Conservation (phyloP, 2,888 invertebrate species). For the Scaptodrosophila latifasciaeformis region DNA sequence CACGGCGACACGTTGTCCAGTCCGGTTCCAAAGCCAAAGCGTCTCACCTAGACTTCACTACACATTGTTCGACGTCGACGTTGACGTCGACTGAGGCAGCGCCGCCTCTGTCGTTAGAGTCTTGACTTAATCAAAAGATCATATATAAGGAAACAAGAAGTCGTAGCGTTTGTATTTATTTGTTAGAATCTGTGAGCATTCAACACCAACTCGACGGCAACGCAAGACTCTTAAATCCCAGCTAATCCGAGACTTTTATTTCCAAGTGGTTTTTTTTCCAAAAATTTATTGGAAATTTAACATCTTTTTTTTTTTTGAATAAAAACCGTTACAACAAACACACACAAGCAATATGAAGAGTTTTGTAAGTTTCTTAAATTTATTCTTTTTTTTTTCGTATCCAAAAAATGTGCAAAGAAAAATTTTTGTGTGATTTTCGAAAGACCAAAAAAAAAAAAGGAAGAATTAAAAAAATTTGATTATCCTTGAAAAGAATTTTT, state of each 20-base stretch:
- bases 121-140: conserved; percentile 44
- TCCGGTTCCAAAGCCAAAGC: conserved; percentile 32
- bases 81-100: conserved; percentile 26
- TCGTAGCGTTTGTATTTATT: conserved; percentile 68
- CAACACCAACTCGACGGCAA: conserved; percentile 24
- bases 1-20: conserved; percentile 48
- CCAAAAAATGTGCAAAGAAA: too few relatives aligned
- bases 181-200: conserved; percentile 69
- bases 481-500: too few relatives aligned
- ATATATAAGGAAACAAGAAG: conserved; percentile 73
- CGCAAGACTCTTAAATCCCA: background rate
- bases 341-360: conserved; percentile 55
- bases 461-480: background rate
- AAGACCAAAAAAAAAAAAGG: background rate
- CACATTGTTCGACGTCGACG: conserved; percentile 8
- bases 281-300: conserved; percentile 3
- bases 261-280: conserved; percentile 7
- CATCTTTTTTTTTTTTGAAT: conserved; percentile 21
- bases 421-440: too few relatives aligned
- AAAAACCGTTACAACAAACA: conserved; percentile 22
- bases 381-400: too few relatives aligned
- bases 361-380: conserved; percentile 63
- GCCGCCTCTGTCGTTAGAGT: background rate
- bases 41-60: too few relatives aligned
- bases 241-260: conserved; percentile 15